These are phyloP conservation scores for Leptura quadrifasciata DNA, from an alignment of 2,888 invertebrate species.

Conservation along the genomic window DNA sequence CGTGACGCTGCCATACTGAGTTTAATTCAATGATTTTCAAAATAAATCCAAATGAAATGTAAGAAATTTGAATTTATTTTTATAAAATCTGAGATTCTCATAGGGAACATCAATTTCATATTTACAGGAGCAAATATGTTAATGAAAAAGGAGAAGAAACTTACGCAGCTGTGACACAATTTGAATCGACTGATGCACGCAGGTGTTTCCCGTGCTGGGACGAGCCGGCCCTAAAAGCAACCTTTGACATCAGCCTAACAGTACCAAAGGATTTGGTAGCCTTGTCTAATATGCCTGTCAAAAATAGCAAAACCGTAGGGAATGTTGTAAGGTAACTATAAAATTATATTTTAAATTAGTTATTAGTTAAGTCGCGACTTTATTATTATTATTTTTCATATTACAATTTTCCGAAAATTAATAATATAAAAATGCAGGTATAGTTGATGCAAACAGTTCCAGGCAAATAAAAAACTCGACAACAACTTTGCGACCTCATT, in stretches of 20 bases:
- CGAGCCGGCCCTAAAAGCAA: slow-evolving; percentile 96
- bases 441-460: too few species aligned
- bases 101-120: neutral
- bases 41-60: too few species aligned
- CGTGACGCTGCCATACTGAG: too few species aligned
- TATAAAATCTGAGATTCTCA: too few species aligned
- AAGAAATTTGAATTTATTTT: too few species aligned
- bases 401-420: too few species aligned
- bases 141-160: slow-evolving; percentile 85
- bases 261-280: slow-evolving; percentile 88
- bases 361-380: too few species aligned
- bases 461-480: too few species aligned
- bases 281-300: slow-evolving; percentile 93
- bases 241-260: slow-evolving; percentile 91
- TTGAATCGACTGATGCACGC: slow-evolving; percentile 92
- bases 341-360: neutral
- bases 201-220: slow-evolving; percentile 98
- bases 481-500: too few species aligned
- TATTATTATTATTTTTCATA: too few species aligned
- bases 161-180: slow-evolving; percentile 93
- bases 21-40: too few species aligned
- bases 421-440: too few species aligned
- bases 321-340: slow-evolving; percentile 55
- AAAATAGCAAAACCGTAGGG: slow-evolving; percentile 60
- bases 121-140: slow-evolving; percentile 85